Conservation (phyloP, 2,888 invertebrate genomes). For the Cotesia congregata region DNA sequence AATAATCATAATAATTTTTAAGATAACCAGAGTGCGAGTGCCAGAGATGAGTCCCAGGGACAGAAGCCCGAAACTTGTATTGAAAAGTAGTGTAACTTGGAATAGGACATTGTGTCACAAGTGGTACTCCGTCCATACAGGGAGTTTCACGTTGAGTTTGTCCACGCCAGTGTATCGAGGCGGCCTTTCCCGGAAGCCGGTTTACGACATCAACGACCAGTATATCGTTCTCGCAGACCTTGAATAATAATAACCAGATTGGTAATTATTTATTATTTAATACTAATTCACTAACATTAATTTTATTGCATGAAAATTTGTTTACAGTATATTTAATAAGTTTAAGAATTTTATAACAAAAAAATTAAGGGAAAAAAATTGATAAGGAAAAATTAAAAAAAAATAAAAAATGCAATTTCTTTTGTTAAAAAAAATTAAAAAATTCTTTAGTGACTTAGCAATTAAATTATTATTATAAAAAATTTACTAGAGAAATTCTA, state of each 20-base stretch:
- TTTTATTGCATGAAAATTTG: constrained; percentile 23
- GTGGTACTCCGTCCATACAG: constrained; percentile 83
- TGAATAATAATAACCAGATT: constrained; percentile 56
- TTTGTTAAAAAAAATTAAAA: background rate
- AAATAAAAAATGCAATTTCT: background rate
- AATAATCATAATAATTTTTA: constrained; percentile 2
- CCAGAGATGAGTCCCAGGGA: constrained; percentile 81
- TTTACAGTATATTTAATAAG: too few relatives aligned
- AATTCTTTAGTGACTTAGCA: too few relatives aligned
- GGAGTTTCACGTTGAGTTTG: constrained; percentile 75
- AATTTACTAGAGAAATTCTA: too few relatives aligned
- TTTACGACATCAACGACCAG: constrained; percentile 82
- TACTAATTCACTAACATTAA: constrained; percentile 1
- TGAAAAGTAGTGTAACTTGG: constrained; percentile 78
- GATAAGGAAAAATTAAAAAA: too few relatives aligned
- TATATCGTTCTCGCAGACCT: constrained; percentile 81
- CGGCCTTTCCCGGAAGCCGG: constrained; percentile 77
- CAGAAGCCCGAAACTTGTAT: constrained; percentile 79
- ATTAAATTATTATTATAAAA: too few relatives aligned
- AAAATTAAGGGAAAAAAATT: too few relatives aligned
- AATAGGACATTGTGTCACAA: constrained; percentile 85
- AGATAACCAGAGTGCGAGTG: constrained; percentile 74
- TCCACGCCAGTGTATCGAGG: constrained; percentile 86
- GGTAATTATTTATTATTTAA: constrained; percentile 16
- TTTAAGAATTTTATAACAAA: too few relatives aligned